phyloP scores from a whole-genome alignment of 2,113 vertebrate genomes.

The Myodes glareolus region DNA sequence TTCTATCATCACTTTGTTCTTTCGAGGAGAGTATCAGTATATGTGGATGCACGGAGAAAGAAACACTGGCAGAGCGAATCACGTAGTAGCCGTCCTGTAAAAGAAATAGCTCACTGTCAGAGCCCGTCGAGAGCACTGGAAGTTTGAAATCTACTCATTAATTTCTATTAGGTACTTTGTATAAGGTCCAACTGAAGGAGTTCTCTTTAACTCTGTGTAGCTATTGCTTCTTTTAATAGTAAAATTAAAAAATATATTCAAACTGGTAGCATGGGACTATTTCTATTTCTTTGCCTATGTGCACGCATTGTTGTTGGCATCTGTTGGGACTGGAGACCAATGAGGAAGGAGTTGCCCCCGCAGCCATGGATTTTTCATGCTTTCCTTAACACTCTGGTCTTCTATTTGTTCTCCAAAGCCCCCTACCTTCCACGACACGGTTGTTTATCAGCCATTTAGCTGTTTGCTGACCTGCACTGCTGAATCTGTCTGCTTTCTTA shows the following conservation, averaged over 20 bases:
- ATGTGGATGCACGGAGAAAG: background rate
- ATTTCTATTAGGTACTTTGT: constrained; percentile 2
- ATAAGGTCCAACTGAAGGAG: background rate
- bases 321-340: no score
- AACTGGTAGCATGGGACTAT: background rate
- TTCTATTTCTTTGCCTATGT: background rate
- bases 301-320: background rate
- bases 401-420: background rate
- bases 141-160: constrained; percentile 13
- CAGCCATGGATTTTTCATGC: background rate
- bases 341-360: background rate
- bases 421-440: background rate
- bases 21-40: constrained; percentile 27
- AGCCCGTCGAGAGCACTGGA: background rate
- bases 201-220: constrained; percentile 14
- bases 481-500: background rate
- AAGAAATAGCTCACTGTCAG: background rate
- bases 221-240: constrained; percentile 26
- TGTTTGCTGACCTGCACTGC: background rate
- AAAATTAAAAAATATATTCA: constrained; percentile 3
- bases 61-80: background rate
- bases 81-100: background rate
- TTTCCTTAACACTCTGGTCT: background rate
- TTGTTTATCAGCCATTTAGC: no score
- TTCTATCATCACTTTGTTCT: background rate